Evolutionary conservation across 2,888 invertebrate species (phyloP).

Genomic region (Tenthredo notha): DNA sequence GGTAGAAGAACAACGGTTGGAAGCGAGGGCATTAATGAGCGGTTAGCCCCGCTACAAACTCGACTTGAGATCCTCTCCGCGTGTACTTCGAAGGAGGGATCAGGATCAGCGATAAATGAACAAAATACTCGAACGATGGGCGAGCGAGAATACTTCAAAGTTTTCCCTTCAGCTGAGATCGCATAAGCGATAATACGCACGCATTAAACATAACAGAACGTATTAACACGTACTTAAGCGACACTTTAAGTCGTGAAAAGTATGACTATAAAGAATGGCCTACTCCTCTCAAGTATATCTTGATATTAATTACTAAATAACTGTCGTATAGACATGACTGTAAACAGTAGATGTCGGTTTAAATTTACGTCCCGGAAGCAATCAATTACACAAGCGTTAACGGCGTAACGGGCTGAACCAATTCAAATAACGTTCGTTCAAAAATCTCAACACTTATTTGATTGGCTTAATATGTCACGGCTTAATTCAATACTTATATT

Average conservation of each 20-base stretch:
- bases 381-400: slow-evolving; percentile 41
- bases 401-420: slow-evolving; percentile 27
- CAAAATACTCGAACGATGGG: slow-evolving; percentile 46
- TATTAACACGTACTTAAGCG: background rate
- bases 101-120: slow-evolving; percentile 47
- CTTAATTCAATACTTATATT: slow-evolving; percentile 18
- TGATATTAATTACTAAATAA: slow-evolving; percentile 27
- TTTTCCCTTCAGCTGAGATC: background rate
- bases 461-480: background rate
- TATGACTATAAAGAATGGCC: background rate
- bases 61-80: slow-evolving; percentile 3
- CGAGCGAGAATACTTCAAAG: slow-evolving; percentile 16
- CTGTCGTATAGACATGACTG: slow-evolving; percentile 6
- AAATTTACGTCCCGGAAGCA: slow-evolving; percentile 19
- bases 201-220: background rate
- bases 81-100: slow-evolving; percentile 36
- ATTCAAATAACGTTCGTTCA: background rate
- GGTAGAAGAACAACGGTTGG: slow-evolving; percentile 51
- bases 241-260: slow-evolving; percentile 9
- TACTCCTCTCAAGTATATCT: background rate
- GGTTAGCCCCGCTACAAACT: slow-evolving; percentile 45
- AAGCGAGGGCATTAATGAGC: slow-evolving; percentile 50
- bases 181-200: background rate
- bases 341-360: slow-evolving; percentile 35
- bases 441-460: slow-evolving; percentile 21